Conservation (phyloP, 2,113 vertebrate species). For the Lampris megalopsis region DNA sequence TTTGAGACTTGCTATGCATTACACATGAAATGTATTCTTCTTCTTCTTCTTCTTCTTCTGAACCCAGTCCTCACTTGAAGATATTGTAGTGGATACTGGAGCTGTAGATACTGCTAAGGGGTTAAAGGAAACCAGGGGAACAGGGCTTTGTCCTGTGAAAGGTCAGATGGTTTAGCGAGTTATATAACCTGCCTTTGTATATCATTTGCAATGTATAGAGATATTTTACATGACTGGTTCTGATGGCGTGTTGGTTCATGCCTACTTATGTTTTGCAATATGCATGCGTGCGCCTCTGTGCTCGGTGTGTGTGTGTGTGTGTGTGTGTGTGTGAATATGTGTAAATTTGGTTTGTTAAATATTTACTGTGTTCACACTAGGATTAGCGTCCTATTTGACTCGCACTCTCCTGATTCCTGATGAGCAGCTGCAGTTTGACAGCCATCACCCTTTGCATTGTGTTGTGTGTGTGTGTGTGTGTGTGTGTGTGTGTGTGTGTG, state of each 20-base stretch:
- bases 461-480: background rate
- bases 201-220: conserved; percentile 8
- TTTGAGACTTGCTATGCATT: too few relatives aligned
- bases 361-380: background rate
- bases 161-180: background rate
- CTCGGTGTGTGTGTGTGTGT: background rate
- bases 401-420: conserved; percentile 1
- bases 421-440: background rate
- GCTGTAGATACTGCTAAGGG: too few relatives aligned
- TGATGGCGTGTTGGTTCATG: background rate
- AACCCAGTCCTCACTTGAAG: too few relatives aligned
- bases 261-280: background rate
- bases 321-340: background rate
- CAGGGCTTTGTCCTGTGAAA: background rate
- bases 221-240: conserved; percentile 8
- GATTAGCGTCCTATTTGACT: background rate
- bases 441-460: too few relatives aligned
- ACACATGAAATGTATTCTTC: too few relatives aligned
- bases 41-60: too few relatives aligned
- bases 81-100: too few relatives aligned
- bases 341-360: background rate
- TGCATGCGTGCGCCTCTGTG: background rate
- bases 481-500: background rate
- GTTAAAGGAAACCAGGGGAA: conserved; percentile 1
- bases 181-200: background rate